Evolutionary conservation across 2,797 vertebrate species (phyloP), one percentile per base, ranked within the genome.

Genomic region (Thunnus albacares): DNA sequence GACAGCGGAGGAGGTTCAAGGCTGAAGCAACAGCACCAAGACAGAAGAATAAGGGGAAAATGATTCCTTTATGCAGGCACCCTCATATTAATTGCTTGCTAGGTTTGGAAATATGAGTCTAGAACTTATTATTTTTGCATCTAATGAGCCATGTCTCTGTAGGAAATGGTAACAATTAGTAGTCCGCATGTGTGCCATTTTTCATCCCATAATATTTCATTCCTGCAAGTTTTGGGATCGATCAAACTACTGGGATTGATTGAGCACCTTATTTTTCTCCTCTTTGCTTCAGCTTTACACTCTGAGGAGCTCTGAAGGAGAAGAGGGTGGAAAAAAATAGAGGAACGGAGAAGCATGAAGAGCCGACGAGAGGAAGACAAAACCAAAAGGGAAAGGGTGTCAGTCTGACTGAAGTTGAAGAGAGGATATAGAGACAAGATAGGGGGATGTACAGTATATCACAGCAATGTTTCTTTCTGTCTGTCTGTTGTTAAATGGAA

Each of bases 291-390:
- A 94, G 93, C 92, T 76, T 92, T 94, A 45, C 88, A 90, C 75
- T 90, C 92, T 0, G 94, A 94, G 55, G 94, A 94, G 3, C 82
- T 91, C 70, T 94, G 75, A 93, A 35, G 22, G 18, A 49, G 64
- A 78, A 18, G 28, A 76, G 15, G 7, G 58, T 6, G 18, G 26
- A 62, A 57, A 47, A n/a, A 66, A 60, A 4, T 20, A 35, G 2
- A 28, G 30, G 61, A 24, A 47, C 0, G 10, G 57, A 24, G 13
- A 55, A 22, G 30, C 9, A 14, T 35, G 61, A 43, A 26, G 15
- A 71, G 35, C 3, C 41, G 18, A 49, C 58, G 10, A 28, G 51
- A 17, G 6, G 56, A 70, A 45, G 55, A 66, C 45, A 69, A 18
- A 26, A 38, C 49, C 22, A 38, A 38, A 56, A 15, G 52, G 28